A percentile compares a stretch with the other conserved stretches of the same genome.
Conservation (phyloP, 1,140 invertebrate species). For the Saccostrea glomerata region DNA sequence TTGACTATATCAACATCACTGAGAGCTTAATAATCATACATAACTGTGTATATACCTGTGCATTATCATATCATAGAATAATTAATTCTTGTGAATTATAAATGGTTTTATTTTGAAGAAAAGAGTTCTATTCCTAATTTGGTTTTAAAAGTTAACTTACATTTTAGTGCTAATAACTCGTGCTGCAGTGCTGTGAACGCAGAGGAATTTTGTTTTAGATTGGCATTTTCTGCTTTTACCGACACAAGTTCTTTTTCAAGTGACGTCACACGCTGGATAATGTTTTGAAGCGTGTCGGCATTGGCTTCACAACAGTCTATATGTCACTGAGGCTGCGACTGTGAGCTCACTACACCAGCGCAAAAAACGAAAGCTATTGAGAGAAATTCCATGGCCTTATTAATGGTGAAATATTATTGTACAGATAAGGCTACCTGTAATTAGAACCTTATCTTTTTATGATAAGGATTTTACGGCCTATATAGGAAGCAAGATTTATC, state of each 20-base stretch:
- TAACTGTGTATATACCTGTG: no score
- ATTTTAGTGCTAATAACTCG: not conserved
- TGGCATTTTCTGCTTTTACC: not conserved
- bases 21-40: no score
- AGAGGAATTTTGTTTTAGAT: not conserved
- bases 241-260: not conserved
- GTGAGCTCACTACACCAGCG: not conserved
- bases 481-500: no score
- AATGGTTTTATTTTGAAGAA: no score
- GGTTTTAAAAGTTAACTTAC: not conserved
- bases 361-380: not conserved
- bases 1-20: no score
- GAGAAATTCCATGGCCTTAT: not conserved
- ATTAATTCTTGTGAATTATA: no score
- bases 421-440: not conserved
- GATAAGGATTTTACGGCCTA: no score
- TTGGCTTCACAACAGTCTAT: not conserved
- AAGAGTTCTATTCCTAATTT: no score
- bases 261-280: conserved; percentile 6
- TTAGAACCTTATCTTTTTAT: not conserved
- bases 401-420: not conserved
- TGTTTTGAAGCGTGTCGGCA: not conserved
- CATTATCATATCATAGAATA: no score
- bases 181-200: not conserved
- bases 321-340: not conserved